phyloP scores from a whole-genome alignment of 2,113 vertebrate genomes.

The Tauraco erythrolophus region DNA sequence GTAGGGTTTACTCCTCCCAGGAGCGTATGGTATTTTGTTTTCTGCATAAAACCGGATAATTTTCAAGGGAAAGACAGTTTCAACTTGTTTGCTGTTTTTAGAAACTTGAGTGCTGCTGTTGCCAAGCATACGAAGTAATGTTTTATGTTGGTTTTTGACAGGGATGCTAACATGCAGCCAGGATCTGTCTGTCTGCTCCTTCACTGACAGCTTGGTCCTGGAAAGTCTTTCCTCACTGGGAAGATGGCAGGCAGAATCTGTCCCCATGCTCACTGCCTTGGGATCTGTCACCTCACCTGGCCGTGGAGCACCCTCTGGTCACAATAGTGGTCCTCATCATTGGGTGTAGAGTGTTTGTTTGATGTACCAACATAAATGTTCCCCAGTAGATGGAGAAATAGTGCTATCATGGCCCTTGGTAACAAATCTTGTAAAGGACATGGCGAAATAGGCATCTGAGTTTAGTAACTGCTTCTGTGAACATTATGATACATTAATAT shows the following conservation, averaged over 20 bases:
- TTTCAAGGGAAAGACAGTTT: constrained; percentile 6
- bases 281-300: neutral
- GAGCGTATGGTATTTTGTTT: neutral
- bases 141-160: neutral
- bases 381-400: neutral
- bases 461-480: neutral
- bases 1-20: neutral
- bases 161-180: neutral
- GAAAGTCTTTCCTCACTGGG: fast-evolving
- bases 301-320: neutral
- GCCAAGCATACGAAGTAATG: neutral
- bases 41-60: neutral
- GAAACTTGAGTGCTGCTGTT: neutral
- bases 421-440: neutral
- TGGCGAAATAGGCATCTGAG: neutral
- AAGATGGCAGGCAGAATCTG: neutral
- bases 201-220: neutral
- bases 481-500: neutral
- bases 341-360: neutral
- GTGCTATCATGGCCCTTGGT: neutral
- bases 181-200: neutral
- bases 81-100: constrained; percentile 1
- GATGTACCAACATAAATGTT: neutral
- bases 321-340: neutral
- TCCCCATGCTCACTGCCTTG: fast-evolving